Conservation (phyloP, 2,888 invertebrate genomes). For the Leucoma salicis region DNA sequence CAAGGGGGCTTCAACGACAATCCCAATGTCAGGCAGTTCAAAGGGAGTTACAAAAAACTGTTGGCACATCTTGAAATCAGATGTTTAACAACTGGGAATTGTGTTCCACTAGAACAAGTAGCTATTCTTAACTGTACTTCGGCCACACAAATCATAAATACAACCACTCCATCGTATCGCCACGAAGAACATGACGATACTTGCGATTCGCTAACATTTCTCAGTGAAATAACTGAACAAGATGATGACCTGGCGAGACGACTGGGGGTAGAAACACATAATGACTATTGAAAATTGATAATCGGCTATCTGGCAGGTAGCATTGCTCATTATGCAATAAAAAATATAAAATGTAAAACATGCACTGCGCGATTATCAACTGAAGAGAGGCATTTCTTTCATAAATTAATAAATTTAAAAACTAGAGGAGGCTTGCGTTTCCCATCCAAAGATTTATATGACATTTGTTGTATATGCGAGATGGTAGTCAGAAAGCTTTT, state of each 20-base stretch:
- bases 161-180: neutral
- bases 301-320: slow-evolving; percentile 2
- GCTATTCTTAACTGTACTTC: slow-evolving; percentile 7
- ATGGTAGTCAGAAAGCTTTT: slow-evolving; percentile 4
- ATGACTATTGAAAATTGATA: slow-evolving; percentile 2
- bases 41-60: slow-evolving; percentile 1
- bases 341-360: slow-evolving; percentile 3
- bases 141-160: slow-evolving; percentile 14
- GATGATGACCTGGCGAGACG: neutral
- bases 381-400: slow-evolving; percentile 1
- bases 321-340: neutral
- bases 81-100: slow-evolving; percentile 1
- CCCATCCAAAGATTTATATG: slow-evolving; percentile 4
- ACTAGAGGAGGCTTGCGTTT: slow-evolving; percentile 3
- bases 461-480: slow-evolving; percentile 6
- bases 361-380: neutral
- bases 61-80: slow-evolving; percentile 3
- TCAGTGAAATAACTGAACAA: neutral
- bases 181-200: slow-evolving; percentile 3
- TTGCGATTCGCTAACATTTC: neutral
- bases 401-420: slow-evolving; percentile 5
- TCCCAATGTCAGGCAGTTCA: slow-evolving; percentile 4
- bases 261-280: neutral
- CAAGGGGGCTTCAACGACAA: slow-evolving; percentile 14
- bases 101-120: slow-evolving; percentile 11